Conservation (phyloP, 2,797 vertebrate genomes). For the Toxotes lorentzi region DNA sequence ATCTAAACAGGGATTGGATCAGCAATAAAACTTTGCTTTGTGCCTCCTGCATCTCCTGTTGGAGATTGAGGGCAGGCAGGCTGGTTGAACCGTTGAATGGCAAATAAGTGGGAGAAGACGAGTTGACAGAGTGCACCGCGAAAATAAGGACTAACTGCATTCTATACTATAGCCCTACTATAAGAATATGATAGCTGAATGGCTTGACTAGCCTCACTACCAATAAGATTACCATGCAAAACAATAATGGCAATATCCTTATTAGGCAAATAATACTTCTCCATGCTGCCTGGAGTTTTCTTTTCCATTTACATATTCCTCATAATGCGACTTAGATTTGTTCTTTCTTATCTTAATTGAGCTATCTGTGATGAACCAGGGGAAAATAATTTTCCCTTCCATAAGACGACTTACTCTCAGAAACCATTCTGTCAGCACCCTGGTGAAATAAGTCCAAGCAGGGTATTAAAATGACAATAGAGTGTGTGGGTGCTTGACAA, state of each 20-base stretch:
- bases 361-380: conserved; percentile 79
- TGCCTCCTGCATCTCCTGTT: conserved; percentile 60
- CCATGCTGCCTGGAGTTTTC: conserved; percentile 55
- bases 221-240: conserved; percentile 43
- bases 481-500: conserved; percentile 73
- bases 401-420: conserved; percentile 74
- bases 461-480: conserved; percentile 84
- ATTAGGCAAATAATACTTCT: conserved; percentile 72
- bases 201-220: conserved; percentile 24
- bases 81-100: conserved; percentile 73
- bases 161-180: conserved; percentile 31
- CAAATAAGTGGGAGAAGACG: conserved; percentile 70
- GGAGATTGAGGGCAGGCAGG: conserved; percentile 78
- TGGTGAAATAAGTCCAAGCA: conserved; percentile 73
- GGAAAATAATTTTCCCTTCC: conserved; percentile 74
- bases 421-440: conserved; percentile 85
- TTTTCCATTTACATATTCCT: conserved; percentile 68
- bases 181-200: conserved; percentile 36
- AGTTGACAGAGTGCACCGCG: conserved; percentile 63
- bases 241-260: conserved; percentile 56
- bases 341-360: conserved; percentile 80
- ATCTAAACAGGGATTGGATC: conserved; percentile 82
- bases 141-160: conserved; percentile 52
- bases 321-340: conserved; percentile 73
- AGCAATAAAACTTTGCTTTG: conserved; percentile 85